Evolutionary conservation across 2,888 invertebrate species (phyloP).

Genomic region (Trachelus stipa): DNA sequence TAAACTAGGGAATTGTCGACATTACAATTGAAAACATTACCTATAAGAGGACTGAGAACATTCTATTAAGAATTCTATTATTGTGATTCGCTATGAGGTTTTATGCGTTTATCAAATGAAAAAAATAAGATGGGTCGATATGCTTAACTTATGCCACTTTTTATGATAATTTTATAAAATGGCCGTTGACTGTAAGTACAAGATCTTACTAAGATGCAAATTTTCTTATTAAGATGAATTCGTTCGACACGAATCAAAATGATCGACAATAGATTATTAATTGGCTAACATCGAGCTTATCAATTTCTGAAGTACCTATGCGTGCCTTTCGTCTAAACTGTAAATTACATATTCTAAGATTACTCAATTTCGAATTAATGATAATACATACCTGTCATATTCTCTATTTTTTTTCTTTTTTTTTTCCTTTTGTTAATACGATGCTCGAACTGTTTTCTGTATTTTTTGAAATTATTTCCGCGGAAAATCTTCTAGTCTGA

Average conservation of each 20-base stretch:
- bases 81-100: background rate
- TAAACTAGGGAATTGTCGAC: background rate
- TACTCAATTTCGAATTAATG: background rate
- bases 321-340: background rate
- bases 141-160: background rate
- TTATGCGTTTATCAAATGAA: background rate
- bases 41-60: background rate
- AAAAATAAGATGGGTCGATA: background rate
- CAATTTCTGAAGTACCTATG: background rate
- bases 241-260: background rate
- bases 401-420: background rate
- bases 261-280: background rate
- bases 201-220: background rate
- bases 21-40: background rate
- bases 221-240: background rate
- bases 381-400: background rate
- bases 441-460: background rate
- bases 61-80: background rate
- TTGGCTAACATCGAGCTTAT: background rate
- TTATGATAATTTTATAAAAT: background rate
- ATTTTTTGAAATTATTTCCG: background rate
- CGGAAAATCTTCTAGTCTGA: background rate
- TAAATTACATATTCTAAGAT: background rate
- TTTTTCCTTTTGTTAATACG: background rate
- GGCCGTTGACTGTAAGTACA: background rate